Conservation (phyloP, 2,888 invertebrate genomes). For the Hemithea aestivaria region DNA sequence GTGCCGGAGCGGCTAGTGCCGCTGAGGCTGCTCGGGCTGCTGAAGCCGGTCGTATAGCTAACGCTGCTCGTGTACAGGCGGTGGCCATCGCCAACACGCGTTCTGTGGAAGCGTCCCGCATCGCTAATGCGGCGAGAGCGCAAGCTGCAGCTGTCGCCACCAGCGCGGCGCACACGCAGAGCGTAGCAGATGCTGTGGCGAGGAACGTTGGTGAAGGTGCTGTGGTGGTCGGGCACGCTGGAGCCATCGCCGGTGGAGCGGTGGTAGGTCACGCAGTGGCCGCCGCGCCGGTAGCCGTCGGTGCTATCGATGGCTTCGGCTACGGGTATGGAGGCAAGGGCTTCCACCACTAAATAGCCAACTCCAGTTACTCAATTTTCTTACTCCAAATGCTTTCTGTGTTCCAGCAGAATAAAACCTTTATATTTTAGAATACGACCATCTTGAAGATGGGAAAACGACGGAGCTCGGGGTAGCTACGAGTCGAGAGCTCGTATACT, state of each 20-base stretch:
- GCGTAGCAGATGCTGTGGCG: slow-evolving; percentile 54
- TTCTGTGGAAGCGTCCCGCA: slow-evolving; percentile 62
- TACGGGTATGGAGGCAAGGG: slow-evolving; percentile 24
- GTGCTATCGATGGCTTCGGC: slow-evolving; percentile 30
- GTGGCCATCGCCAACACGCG: slow-evolving; percentile 64
- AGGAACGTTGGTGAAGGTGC: slow-evolving; percentile 39
- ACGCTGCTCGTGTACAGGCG: slow-evolving; percentile 63
- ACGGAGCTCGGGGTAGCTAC: neutral
- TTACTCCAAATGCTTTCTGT: no score
- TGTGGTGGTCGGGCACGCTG: slow-evolving; percentile 44
- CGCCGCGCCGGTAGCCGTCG: slow-evolving; percentile 8
- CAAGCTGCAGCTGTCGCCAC: slow-evolving; percentile 51
- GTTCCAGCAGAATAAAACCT: no score
- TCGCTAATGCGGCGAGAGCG: slow-evolving; percentile 48
- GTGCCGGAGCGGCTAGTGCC: slow-evolving; percentile 52
- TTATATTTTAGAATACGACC: no score
- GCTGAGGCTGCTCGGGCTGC: slow-evolving; percentile 49
- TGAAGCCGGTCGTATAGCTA: slow-evolving; percentile 57
- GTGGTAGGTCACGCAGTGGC: slow-evolving; percentile 14
- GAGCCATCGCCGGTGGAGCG: slow-evolving; percentile 21
- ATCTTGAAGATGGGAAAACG: slow-evolving; percentile 2
- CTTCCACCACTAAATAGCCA: slow-evolving; percentile 3
- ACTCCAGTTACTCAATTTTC: no score
- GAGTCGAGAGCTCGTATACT: slow-evolving; percentile 3
- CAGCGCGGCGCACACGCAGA: slow-evolving; percentile 56